These are phyloP conservation scores for Caretta caretta DNA, from an alignment of 2,113 vertebrate species.

Conservation along the genomic window DNA sequence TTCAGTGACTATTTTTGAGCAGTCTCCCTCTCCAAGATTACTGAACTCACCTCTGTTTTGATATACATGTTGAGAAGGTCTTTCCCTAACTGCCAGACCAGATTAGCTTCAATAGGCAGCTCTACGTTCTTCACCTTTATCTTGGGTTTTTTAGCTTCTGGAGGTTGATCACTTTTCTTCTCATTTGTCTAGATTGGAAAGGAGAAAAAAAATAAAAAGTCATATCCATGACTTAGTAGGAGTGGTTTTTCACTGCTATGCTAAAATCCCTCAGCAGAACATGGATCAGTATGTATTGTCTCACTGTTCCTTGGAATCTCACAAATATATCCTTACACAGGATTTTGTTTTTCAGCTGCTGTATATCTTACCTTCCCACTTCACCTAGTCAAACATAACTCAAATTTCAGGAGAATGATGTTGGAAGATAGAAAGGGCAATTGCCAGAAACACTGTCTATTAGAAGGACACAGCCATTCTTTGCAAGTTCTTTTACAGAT, in stretches of 20 bases:
- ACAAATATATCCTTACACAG: not conserved
- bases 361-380: not conserved
- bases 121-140: constrained; percentile 86
- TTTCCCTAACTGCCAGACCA: constrained; percentile 84
- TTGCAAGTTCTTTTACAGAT: not conserved
- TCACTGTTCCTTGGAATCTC: not conserved
- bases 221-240: constrained; percentile 9
- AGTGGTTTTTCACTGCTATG: not conserved
- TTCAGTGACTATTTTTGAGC: no score
- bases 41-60: constrained; percentile 81
- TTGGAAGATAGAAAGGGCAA: not conserved
- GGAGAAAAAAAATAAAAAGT: constrained; percentile 21
- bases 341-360: not conserved
- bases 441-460: not conserved
- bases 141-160: constrained; percentile 87
- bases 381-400: not conserved
- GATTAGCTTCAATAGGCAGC: constrained; percentile 82
- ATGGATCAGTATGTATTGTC: not conserved
- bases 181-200: constrained; percentile 78
- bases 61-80: constrained; percentile 84
- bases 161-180: constrained; percentile 84
- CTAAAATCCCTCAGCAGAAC: not conserved
- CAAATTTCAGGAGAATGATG: not conserved
- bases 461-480: not conserved
- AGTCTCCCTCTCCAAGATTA: not conserved